Conservation (phyloP, 2,113 vertebrate species). For the Melanocharis versteri region DNA sequence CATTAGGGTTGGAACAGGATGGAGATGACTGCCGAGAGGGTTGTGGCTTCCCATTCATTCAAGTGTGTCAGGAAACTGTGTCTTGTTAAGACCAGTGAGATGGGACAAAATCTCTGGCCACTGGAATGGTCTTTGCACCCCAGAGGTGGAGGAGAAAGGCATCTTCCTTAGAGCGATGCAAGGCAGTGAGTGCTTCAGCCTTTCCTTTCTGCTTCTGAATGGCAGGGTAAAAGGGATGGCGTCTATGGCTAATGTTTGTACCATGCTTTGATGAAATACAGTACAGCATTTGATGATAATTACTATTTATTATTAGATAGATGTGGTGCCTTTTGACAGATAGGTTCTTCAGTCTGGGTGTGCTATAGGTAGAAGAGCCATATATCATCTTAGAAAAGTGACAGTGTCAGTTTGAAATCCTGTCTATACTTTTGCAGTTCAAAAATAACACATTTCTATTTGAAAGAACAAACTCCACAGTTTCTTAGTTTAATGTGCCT, state of each 20-base stretch:
- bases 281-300: background rate
- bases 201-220: background rate
- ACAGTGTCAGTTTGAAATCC: background rate
- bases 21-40: background rate
- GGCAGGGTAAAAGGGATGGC: background rate
- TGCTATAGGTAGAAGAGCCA: background rate
- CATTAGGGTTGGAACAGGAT: background rate
- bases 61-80: background rate
- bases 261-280: background rate
- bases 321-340: background rate
- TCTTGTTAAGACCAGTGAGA: background rate
- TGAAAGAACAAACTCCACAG: conserved; percentile 8
- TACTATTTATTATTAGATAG: background rate
- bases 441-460: conserved; percentile 28
- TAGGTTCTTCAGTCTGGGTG: background rate
- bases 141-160: background rate
- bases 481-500: conserved; percentile 17
- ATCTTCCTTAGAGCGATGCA: background rate
- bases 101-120: background rate
- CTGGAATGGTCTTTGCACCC: background rate
- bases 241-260: background rate
- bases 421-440: background rate
- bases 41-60: background rate
- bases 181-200: background rate
- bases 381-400: background rate